Evolutionary conservation across 2,113 vertebrate genomes (phyloP).

Genomic region (Cygnus buccinator): DNA sequence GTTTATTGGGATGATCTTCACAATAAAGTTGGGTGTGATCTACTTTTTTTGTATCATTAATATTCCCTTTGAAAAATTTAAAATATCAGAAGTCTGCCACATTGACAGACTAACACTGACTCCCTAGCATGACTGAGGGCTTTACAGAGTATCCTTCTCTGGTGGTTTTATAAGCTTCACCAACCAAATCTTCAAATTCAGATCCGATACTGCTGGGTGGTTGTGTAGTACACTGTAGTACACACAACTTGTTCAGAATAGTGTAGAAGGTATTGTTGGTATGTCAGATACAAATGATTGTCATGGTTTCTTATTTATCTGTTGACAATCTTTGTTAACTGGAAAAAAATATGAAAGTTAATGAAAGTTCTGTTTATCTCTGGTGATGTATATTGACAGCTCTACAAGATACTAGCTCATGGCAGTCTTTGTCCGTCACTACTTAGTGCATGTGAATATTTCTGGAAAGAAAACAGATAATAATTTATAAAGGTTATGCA

Average conservation of each 20-base stretch:
- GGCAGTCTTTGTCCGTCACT: neutral
- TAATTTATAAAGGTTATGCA: neutral
- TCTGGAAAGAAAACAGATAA: neutral
- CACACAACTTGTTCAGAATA: rapidly evolving
- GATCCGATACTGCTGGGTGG: neutral
- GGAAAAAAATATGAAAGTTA: neutral
- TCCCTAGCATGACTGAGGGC: neutral
- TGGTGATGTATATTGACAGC: neutral
- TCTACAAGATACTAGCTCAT: neutral
- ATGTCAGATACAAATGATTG: neutral
- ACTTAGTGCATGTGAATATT: neutral
- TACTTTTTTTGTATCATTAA: neutral
- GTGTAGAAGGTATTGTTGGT: neutral
- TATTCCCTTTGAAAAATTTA: neutral
- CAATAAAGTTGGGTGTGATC: neutral
- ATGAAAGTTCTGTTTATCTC: neutral
- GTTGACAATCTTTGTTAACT: neutral
- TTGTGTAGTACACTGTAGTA: neutral
- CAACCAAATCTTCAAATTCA: neutral
- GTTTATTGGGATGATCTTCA: neutral
- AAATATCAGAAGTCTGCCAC: neutral
- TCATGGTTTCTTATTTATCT: neutral
- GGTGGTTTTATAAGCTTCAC: neutral
- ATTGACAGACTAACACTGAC: neutral
- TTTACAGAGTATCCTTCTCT: neutral